A percentile compares a stretch with the other conserved stretches of the same genome.
Conservation (phyloP, 23 tunicate species). For the Aplidium turbinatum region DNA sequence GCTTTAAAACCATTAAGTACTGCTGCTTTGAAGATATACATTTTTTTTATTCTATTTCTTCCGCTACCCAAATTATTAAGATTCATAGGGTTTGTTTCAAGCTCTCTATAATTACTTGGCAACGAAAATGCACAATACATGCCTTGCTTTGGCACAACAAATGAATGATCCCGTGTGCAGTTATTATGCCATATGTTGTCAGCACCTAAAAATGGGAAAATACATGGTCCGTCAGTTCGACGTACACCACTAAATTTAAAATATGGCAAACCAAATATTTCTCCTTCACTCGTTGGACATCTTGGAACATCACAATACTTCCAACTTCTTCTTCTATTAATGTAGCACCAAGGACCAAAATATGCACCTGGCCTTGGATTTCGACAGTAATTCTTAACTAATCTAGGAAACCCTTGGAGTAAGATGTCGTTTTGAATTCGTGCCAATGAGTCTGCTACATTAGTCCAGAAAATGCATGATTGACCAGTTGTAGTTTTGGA, state of each 20-base stretch:
- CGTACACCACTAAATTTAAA: no score
- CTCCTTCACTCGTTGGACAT: conserved; percentile 47
- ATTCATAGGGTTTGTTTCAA: background rate
- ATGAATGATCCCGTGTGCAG: conserved; percentile 7
- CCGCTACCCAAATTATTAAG: no score
- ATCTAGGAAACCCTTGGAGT: conserved; percentile 40
- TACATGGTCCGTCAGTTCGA: conserved; percentile 25
- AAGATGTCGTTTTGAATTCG: background rate
- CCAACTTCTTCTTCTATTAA: conserved; percentile 18
- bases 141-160: background rate
- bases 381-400: conserved; percentile 60
- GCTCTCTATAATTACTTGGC: background rate
- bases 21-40: background rate
- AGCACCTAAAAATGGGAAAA: conserved; percentile 59
- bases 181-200: conserved; percentile 8
- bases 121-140: conserved; percentile 41
- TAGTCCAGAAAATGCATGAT: conserved; percentile 27
- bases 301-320: conserved; percentile 71
- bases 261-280: conserved; percentile 40
- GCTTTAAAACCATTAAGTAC: background rate
- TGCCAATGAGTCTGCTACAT: background rate
- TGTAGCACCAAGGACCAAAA: conserved; percentile 68
- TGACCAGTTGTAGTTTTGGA: conserved; percentile 19
- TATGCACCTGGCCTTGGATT: conserved; percentile 60
- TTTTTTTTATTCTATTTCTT: background rate